Base-by-base conservation (phyloP, 2,113 vertebrate genomes). In the Aleadryas rufinucha region DNA sequence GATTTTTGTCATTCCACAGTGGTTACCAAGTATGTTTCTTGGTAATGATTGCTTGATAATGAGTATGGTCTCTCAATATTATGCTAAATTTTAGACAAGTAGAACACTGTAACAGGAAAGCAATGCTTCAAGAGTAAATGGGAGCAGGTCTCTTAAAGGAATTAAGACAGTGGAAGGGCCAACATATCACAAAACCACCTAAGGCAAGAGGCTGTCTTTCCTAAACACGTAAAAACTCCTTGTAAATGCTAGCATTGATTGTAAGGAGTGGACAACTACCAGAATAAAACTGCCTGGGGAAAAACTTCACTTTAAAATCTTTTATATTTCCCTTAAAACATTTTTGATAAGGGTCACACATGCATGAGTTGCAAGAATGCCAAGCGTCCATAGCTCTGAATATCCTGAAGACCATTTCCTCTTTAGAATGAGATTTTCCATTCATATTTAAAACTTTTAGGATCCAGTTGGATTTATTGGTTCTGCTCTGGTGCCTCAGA, bases 261-360 rank as follows among this genome's bases (percentile, higher is more conserved):
- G 71, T 75, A 70, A 81, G n/a, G 49, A 95, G 84, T 64, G 56
- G 60, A 81, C 52, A 81, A 21, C 64, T 90, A 78, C 79, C 68
- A 96, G 76, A 94, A 56, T 75, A 82, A 95, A 92, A 90, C 52
- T 86, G 69, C 76, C 80, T 81, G 37, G 64, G 76, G 90, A 53
- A 75, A 77, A 92, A 65, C 39, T 90, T 95, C 56, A 42, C 60
- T 95, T 88, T 75, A 81, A 75, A 75, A 86, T 95, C 30, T 93
- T 92, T 77, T 15, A 41, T 52, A 94, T 93, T 95, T 78, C 44
- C 41, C 45, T 80, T 95, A 74, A 93, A 94, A 93, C 9, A 8
- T 88, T 91, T 96, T 93, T 94, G 92, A 81, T 95, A 86, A 71
- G 64, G 59, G 79, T 84, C 74, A 74, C n/a, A 91, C 66, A 79